Evolutionary conservation across 1,140 invertebrate genomes (phyloP).

Genomic region (Palaemon carinicauda): DNA sequence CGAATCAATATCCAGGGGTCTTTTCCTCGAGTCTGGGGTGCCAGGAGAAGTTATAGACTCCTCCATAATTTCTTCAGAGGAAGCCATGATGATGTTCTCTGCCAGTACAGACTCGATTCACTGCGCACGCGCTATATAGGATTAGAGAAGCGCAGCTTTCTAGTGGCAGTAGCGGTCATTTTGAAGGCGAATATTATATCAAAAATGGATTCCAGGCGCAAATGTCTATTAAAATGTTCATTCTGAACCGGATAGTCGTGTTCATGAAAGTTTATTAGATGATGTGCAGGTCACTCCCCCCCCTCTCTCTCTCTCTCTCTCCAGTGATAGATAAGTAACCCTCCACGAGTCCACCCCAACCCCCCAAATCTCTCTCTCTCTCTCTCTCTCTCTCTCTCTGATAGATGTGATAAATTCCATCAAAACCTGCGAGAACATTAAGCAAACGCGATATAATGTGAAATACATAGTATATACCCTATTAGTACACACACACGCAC

Average conservation of each 20-base stretch:
- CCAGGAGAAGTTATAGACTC: conserved; percentile 56
- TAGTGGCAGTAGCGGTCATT: neutral
- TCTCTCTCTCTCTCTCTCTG: no score
- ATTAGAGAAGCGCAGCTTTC: neutral
- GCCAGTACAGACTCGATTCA: conserved; percentile 12
- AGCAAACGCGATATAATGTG: neutral
- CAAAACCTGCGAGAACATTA: no score
- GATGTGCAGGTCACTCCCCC: no score
- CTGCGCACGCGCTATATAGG: conserved; percentile 45
- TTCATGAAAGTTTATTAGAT: no score
- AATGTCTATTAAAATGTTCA: no score
- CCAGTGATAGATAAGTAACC: no score
- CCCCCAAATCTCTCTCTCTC: no score
- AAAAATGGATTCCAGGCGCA: neutral
- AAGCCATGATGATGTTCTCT: conserved; percentile 50
- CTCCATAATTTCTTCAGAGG: conserved; percentile 51
- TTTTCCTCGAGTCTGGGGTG: conserved; percentile 72
- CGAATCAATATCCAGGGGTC: conserved; percentile 83
- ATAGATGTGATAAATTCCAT: neutral
- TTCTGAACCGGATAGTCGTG: no score
- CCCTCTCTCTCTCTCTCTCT: no score
- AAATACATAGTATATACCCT: no score
- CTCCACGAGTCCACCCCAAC: no score
- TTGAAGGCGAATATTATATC: neutral
- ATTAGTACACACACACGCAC: no score